Evolutionary conservation across 1,140 invertebrate genomes (phyloP).

Genomic region (Euura saliciscinereae): DNA sequence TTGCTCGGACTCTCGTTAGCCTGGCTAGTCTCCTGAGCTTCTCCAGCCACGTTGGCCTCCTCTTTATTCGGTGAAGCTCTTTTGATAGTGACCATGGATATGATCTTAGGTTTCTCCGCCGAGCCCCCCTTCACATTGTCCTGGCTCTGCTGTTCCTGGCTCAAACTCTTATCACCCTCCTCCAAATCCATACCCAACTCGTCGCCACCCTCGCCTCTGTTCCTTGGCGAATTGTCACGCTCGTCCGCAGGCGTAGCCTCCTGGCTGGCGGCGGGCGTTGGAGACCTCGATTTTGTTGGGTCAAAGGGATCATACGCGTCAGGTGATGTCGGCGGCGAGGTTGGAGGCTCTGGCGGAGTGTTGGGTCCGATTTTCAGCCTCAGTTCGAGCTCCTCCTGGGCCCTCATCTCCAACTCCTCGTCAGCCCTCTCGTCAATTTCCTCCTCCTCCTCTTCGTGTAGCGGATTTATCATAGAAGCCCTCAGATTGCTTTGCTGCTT

Average conservation of each 20-base stretch:
- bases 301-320: constrained; percentile 89
- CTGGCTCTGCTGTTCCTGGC: constrained; percentile 32
- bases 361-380: constrained; percentile 65
- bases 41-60: constrained; percentile 32
- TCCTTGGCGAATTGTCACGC: constrained; percentile 43
- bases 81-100: constrained; percentile 57
- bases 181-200: constrained; percentile 31
- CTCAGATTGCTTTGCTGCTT: constrained; percentile 65
- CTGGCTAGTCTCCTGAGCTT: constrained; percentile 33
- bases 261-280: constrained; percentile 60
- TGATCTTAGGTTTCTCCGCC: constrained; percentile 54
- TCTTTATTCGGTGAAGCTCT: constrained; percentile 47
- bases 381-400: constrained; percentile 56
- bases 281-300: constrained; percentile 81
- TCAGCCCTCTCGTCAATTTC: constrained; percentile 52
- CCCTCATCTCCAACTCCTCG: constrained; percentile 54
- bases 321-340: constrained; percentile 68
- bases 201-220: constrained; percentile 36
- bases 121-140: constrained; percentile 33
- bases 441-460: constrained; percentile 63
- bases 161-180: constrained; percentile 29
- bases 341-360: constrained; percentile 68
- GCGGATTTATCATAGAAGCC: constrained; percentile 66
- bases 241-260: constrained; percentile 48
- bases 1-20: constrained; percentile 40